These are phyloP conservation scores for Ptychochromis oligacanthus DNA, from an alignment of 2,113 vertebrate genomes.

Conservation along the genomic window DNA sequence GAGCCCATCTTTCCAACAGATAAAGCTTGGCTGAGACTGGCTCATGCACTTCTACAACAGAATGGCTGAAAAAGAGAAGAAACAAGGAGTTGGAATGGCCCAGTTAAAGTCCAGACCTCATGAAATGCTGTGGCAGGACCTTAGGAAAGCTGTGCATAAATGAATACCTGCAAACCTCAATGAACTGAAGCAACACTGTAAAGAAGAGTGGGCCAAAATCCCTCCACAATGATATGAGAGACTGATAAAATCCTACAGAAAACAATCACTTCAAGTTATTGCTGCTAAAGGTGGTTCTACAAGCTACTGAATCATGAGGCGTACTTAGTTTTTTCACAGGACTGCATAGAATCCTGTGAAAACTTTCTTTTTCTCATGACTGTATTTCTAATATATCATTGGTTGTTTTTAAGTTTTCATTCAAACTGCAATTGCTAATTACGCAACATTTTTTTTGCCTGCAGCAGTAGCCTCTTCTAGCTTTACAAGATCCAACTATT, in stretches of 20 bases:
- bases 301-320: neutral
- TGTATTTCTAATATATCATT: neutral
- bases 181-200: neutral
- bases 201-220: neutral
- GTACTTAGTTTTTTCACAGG: no score
- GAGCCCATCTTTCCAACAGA: neutral
- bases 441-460: neutral
- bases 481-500: conserved; percentile 31
- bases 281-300: no score
- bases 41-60: neutral
- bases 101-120: neutral
- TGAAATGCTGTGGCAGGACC: no score
- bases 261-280: neutral
- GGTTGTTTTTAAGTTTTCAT: neutral
- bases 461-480: neutral
- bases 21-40: neutral
- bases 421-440: neutral
- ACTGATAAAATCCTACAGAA: neutral
- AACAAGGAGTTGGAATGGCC: neutral
- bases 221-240: neutral
- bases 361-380: neutral
- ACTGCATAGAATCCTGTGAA: no score
- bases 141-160: neutral
- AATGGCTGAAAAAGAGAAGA: neutral
- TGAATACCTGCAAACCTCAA: neutral